These are phyloP conservation scores for Ammodytes marinus DNA, from an alignment of 2,113 vertebrate species.

Conservation along the genomic window DNA sequence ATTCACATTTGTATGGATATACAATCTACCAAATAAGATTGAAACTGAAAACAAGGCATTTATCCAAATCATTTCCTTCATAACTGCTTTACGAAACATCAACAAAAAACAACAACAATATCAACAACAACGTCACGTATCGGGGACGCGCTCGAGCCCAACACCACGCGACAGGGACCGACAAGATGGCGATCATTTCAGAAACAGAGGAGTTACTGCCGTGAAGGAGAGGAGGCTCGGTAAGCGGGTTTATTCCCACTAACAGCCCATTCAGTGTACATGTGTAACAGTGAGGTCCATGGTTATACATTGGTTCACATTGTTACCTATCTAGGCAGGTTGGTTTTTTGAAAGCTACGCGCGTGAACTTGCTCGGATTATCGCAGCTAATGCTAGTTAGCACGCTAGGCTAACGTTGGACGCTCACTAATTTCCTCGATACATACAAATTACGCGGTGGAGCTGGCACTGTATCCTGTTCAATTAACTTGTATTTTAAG, in stretches of 20 bases:
- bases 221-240: slow-evolving; percentile 78
- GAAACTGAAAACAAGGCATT: too few relatives aligned
- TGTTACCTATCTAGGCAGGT: neutral
- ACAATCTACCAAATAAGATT: too few relatives aligned
- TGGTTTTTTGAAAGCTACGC: neutral
- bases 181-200: slow-evolving; percentile 82
- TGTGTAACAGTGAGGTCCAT: slow-evolving; percentile 29
- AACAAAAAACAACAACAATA: slow-evolving; percentile 42
- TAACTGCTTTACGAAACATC: neutral
- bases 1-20: too few relatives aligned
- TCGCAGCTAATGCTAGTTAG: slow-evolving; percentile 53
- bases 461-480: neutral
- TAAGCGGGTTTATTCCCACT: slow-evolving; percentile 47
- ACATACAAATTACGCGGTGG: neutral
- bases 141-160: slow-evolving; percentile 68
- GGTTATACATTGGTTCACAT: neutral
- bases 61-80: too few relatives aligned
- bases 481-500: too few relatives aligned
- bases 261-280: slow-evolving; percentile 26
- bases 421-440: slow-evolving; percentile 39
- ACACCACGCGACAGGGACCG: slow-evolving; percentile 80
- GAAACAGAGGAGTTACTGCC: slow-evolving; percentile 65
- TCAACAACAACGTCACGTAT: slow-evolving; percentile 73
- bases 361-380: slow-evolving; percentile 63
- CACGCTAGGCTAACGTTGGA: slow-evolving; percentile 55